Evolutionary conservation across 2,113 vertebrate genomes (phyloP), one percentile per base, ranked within the genome.

Genomic region (Chamaetylas fuelleborni): DNA sequence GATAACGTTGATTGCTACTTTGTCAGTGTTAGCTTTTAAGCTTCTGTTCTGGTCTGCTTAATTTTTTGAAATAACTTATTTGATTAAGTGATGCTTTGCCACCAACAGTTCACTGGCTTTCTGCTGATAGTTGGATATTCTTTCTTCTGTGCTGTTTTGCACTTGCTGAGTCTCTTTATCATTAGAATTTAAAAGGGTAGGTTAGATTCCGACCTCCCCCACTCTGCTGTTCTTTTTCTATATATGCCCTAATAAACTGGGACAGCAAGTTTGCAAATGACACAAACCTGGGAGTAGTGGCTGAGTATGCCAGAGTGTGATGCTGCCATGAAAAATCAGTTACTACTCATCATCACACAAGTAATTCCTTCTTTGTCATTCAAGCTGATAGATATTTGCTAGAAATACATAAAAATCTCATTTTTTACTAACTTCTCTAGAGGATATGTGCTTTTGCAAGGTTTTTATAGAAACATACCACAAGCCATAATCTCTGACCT

Each of bases 11-110:
- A 97, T 96, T 96, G 62, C 54, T 91, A 61, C 58, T 91, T 89
- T 77, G 74, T 91, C 81, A 93, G 74, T 77, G 84, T 90, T 95
- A 80, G 74, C 66, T 95, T 91, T 93, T 96, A 95, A 96, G 91
- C 90, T 91, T 91, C 79, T 94, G 90, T 96, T 96, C 87, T 96
- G 84, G 81, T 95, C 87, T 92, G 67, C 71, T 94, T 97, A 94
- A 95, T 91, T 94, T 95, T 95, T 94, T 96, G 62, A 91, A 94
- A 88, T 90, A 92, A 88, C 62, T 94, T 91, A 83, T 92, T 95
- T 95, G 93, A 95, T 94, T 96, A 96, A 95, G 42, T 77, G 81
- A 92, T 94, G 90, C 29, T 91, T 95, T 91, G 80, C 90, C 78
- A 88, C 81, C 45, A 93, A 18, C 58, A n/a, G 58, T 77, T 94